Conservation (phyloP, 2,888 invertebrate species). For the Dioctria linearis region DNA sequence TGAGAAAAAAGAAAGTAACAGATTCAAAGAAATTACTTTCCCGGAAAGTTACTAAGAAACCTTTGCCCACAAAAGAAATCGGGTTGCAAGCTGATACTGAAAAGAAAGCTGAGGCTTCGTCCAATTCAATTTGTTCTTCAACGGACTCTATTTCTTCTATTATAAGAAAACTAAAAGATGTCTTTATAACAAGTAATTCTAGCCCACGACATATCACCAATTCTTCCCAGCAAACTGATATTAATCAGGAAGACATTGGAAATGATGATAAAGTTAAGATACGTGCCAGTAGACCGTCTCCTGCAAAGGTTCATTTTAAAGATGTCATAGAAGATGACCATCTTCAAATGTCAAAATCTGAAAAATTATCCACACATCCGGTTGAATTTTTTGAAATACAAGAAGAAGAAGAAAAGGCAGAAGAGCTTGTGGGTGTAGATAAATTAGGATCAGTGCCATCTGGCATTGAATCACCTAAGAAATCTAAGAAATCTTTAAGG, state of each 20-base stretch:
- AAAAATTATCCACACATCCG: neutral
- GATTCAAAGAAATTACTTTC: neutral
- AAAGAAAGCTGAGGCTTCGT: neutral
- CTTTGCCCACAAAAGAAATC: neutral
- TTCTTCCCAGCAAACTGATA: neutral
- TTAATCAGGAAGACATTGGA: neutral
- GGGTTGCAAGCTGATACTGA: neutral
- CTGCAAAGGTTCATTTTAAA: neutral
- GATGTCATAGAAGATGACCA: neutral
- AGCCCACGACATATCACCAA: neutral
- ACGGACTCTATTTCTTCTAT: neutral
- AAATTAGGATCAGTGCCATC: neutral
- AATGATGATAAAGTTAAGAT: neutral
- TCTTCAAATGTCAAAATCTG: neutral
- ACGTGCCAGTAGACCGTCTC: neutral
- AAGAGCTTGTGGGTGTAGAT: neutral
- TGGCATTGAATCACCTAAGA: neutral
- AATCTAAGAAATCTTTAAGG: neutral
- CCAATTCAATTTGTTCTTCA: neutral
- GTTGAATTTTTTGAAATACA: neutral
- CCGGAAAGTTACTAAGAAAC: neutral
- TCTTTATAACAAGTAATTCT: neutral
- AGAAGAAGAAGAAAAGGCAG: neutral
- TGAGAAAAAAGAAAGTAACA: neutral
- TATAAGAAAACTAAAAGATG: neutral